Conservation (phyloP, 2,888 invertebrate species). For the Pyrrhia umbra region DNA sequence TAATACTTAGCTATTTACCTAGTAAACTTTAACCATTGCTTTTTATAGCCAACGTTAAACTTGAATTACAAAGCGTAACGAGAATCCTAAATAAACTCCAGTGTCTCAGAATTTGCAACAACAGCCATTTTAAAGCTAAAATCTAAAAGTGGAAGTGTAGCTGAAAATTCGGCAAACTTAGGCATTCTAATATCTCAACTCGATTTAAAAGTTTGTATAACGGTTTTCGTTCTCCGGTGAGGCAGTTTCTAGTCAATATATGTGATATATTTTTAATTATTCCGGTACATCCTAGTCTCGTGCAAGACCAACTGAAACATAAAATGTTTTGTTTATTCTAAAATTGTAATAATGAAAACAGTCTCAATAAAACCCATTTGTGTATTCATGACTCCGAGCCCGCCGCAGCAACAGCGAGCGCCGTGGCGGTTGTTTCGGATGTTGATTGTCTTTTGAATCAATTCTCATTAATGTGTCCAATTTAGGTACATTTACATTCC, state of each 20-base stretch:
- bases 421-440: slow-evolving; percentile 69
- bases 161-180: slow-evolving; percentile 44
- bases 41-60: slow-evolving; percentile 11
- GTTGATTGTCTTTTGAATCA: slow-evolving; percentile 77
- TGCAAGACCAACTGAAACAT: slow-evolving; percentile 23
- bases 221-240: slow-evolving; percentile 54
- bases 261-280: slow-evolving; percentile 68
- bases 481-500: slow-evolving; percentile 66
- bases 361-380: slow-evolving; percentile 76
- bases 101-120: slow-evolving; percentile 16
- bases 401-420: slow-evolving; percentile 49
- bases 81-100: slow-evolving; percentile 3
- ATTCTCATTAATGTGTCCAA: slow-evolving; percentile 71
- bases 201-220: slow-evolving; percentile 60
- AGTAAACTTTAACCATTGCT: slow-evolving; percentile 12
- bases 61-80: slow-evolving; percentile 7
- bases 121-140: slow-evolving; percentile 11
- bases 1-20: neutral
- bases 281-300: slow-evolving; percentile 51
- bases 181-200: slow-evolving; percentile 54
- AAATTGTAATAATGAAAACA: slow-evolving; percentile 69
- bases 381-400: slow-evolving; percentile 78
- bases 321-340: slow-evolving; percentile 64
- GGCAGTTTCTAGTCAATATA: slow-evolving; percentile 64
- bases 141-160: slow-evolving; percentile 11